Base-by-base conservation (phyloP, 2,113 vertebrate genomes). In the Acrocephalus arundinaceus region DNA sequence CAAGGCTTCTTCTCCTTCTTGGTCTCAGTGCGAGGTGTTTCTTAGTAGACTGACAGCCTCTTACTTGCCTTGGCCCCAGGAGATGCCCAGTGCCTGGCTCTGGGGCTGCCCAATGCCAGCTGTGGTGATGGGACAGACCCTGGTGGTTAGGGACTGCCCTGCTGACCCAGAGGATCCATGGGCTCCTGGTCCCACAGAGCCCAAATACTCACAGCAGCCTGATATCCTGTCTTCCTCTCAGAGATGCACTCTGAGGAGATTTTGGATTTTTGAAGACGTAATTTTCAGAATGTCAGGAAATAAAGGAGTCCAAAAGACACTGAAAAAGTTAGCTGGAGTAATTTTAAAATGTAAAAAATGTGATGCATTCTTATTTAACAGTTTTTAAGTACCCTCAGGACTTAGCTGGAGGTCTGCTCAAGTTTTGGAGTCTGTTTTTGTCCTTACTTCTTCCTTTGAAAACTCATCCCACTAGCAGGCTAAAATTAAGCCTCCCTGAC, bases 151-250 rank as follows among this genome's bases (percentile, higher is more conserved):
- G 14, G 15, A 30, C 15, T 39, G 25, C 14, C 30, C 6, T 49
- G 41, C 52, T 67, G 59, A 43, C 20, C 9, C 1, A 3, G 41
- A 48, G 13, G 5, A 57, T 30, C 35, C 4, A 0, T 0, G 3
- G 4, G 17, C 6, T 55, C 12, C 30, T 1, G 2, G 12, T 39
- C 33, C 12, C 22, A 9, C 5, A 8, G 25, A 37, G 9, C 23
- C 22, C 33, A n/a, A 41, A 54, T 39, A 28, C 13, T 27, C 6
- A 19, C 10, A 74, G 61, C 2, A 1, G 33, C 25, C 7, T 37
- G 10, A 15, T 41, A 17, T 6, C 9, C 37, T 39, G 3, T 24
- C 33, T 57, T 63, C 20, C 30, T 62, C 46, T 48, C 8, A 27
- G 48, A 79, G 22, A 0, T 41, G 14, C 0, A 0, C 25, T 63